Conservation (phyloP, 2,797 vertebrate genomes). For the Helicolenus hilgendorfi region DNA sequence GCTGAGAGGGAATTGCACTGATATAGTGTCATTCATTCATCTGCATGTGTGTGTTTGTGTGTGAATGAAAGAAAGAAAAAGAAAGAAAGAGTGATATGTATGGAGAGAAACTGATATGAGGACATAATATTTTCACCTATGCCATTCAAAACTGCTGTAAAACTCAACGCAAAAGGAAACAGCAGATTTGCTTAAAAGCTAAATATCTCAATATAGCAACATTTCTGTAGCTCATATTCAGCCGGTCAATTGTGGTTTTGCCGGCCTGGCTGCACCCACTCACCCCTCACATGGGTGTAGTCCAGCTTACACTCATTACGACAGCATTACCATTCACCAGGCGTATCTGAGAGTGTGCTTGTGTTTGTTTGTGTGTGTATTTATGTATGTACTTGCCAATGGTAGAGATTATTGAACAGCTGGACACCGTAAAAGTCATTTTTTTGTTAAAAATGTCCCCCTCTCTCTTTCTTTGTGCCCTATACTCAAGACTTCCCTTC, state of each 20-base stretch:
- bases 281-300: constrained; percentile 74
- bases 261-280: constrained; percentile 66
- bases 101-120: not conserved
- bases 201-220: not conserved
- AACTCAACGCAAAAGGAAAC: not conserved
- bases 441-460: not conserved
- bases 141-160: not conserved
- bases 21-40: not conserved
- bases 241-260: constrained; percentile 22
- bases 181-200: not conserved
- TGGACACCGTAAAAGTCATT: not conserved
- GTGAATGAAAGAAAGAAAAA: not conserved
- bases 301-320: constrained; percentile 80
- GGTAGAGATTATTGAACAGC: constrained; percentile 16
- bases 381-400: not conserved
- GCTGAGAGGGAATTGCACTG: not conserved
- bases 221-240: not conserved
- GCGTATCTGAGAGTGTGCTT: not conserved
- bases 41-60: not conserved
- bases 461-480: not conserved
- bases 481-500: not conserved
- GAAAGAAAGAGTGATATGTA: not conserved
- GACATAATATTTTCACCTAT: not conserved
- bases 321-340: constrained; percentile 70
- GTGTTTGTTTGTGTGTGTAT: constrained; percentile 23